These are phyloP conservation scores for Dynastes maya DNA, from an alignment of 2,888 invertebrate species.

Conservation along the genomic window DNA sequence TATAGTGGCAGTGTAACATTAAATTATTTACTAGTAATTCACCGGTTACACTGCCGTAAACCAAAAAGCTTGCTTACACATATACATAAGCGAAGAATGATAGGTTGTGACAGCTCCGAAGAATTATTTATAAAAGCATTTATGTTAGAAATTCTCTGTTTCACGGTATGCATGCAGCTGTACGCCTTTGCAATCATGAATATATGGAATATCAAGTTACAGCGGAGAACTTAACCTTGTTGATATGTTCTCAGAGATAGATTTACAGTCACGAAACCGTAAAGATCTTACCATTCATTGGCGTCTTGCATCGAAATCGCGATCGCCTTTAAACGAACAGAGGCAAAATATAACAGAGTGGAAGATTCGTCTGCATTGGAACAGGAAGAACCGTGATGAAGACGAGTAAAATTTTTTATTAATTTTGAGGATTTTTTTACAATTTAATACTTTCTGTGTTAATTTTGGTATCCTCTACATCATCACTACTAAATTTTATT, in stretches of 20 bases:
- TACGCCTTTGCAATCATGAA: conserved; percentile 8
- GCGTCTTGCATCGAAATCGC: neutral
- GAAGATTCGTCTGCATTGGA: too few species aligned
- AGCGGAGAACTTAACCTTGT: conserved; percentile 17
- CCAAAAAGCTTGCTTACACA: neutral
- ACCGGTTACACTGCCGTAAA: neutral
- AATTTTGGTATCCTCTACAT: too few species aligned
- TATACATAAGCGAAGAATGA: neutral
- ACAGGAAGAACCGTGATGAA: too few species aligned
- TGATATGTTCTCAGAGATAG: conserved; percentile 3
- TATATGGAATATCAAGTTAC: conserved; percentile 14
- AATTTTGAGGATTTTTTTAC: too few species aligned
- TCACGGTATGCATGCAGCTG: neutral
- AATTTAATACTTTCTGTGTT: too few species aligned
- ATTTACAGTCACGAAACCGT: neutral
- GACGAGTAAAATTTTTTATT: too few species aligned
- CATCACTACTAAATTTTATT: too few species aligned
- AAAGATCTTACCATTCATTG: neutral
- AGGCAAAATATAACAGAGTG: too few species aligned
- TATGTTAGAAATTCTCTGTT: conserved; percentile 3
- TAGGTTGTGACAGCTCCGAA: neutral
- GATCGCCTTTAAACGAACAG: too few species aligned
- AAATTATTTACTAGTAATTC: neutral
- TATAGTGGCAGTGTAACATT: too few species aligned
- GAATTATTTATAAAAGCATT: neutral